Percentiles rank a stretch among this genome's conserved stretches.
These are phyloP conservation scores for Neoitamus cyanurus DNA, from an alignment of 2,888 invertebrate genomes.

Conservation along the genomic window DNA sequence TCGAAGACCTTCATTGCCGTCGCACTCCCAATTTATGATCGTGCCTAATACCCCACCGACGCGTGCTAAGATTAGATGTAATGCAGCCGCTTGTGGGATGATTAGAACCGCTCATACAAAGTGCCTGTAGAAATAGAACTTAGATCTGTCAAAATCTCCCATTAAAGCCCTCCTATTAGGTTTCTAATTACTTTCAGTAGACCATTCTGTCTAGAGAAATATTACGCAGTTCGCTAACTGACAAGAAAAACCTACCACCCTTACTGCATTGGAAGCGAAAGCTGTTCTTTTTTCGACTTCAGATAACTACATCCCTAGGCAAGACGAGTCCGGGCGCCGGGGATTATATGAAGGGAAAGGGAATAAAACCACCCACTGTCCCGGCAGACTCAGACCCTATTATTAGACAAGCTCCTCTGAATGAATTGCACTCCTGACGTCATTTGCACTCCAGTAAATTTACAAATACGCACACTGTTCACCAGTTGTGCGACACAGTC, in stretches of 20 bases:
- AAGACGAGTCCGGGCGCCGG: neutral
- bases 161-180: neutral
- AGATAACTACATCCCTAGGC: neutral
- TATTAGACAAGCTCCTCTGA: conserved; percentile 19
- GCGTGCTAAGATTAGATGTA: neutral
- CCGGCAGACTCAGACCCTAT: conserved; percentile 35
- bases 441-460: conserved; percentile 69
- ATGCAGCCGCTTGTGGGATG: neutral
- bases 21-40: neutral
- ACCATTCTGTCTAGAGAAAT: neutral
- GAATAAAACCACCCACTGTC: conserved; percentile 16
- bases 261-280: neutral
- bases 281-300: neutral
- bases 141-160: neutral
- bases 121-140: neutral
- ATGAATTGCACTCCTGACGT: conserved; percentile 54
- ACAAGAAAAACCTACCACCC: neutral
- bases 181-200: neutral
- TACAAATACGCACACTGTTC: conserved; percentile 19
- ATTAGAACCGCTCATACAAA: too few species aligned
- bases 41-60: neutral
- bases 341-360: neutral
- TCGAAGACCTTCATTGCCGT: neutral
- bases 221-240: neutral
- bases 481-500: neutral